phyloP scores from a whole-genome alignment of 2,113 vertebrate genomes.

The Scalopus aquaticus region DNA sequence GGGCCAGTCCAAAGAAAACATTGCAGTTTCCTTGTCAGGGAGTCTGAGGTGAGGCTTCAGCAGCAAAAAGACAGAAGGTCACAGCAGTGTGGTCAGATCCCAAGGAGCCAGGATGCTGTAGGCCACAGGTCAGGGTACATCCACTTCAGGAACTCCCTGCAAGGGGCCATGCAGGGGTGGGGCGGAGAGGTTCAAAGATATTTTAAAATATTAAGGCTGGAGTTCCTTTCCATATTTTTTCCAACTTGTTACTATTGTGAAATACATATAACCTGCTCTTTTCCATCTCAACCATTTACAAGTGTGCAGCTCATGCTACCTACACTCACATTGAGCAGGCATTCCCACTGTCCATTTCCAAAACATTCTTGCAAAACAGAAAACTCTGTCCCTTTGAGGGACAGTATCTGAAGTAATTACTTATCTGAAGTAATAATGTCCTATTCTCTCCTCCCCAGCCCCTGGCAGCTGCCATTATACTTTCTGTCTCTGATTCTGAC shows the following conservation, averaged over 20 bases:
- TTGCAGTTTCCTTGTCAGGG: background rate
- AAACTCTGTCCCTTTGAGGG: too few species aligned
- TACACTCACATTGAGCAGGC: accelerated
- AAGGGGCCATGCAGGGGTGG: too few species aligned
- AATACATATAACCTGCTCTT: background rate
- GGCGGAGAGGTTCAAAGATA: background rate
- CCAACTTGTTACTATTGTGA: background rate
- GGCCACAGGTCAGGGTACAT: background rate
- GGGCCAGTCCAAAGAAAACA: background rate
- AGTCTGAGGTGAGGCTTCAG: background rate
- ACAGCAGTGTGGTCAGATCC: background rate
- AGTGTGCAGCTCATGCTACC: background rate
- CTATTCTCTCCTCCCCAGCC: background rate
- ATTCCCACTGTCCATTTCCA: background rate
- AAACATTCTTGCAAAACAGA: background rate
- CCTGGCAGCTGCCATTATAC: too few species aligned
- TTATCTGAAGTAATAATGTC: too few species aligned
- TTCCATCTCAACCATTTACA: background rate
- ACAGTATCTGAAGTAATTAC: too few species aligned
- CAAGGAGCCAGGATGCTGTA: background rate
- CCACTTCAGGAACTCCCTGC: accelerated
- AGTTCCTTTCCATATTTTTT: background rate
- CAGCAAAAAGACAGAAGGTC: background rate
- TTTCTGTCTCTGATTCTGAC: background rate
- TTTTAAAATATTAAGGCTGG: background rate